These are phyloP conservation scores for Phragmatobia fuliginosa DNA, from an alignment of 2,888 invertebrate genomes.

Conservation along the genomic window DNA sequence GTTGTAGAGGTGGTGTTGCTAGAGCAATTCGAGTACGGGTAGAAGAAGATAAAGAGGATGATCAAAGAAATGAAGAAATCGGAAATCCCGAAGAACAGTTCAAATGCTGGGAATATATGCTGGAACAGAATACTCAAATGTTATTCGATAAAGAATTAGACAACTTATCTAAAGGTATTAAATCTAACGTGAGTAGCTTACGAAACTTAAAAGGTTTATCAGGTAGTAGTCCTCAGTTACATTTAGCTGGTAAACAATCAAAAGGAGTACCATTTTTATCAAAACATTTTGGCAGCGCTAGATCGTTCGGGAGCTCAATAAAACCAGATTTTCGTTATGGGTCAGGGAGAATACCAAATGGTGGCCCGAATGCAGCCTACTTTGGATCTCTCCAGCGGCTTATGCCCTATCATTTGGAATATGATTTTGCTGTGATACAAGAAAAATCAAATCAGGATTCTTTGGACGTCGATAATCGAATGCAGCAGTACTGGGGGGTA, in stretches of 20 bases:
- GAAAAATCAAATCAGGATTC: constrained; percentile 92
- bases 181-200: constrained; percentile 82
- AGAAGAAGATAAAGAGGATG: constrained; percentile 88
- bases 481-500: constrained; percentile 97
- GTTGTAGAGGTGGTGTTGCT: constrained; percentile 87
- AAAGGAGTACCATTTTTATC: constrained; percentile 87
- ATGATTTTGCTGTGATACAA: constrained; percentile 94
- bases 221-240: constrained; percentile 90
- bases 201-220: constrained; percentile 88
- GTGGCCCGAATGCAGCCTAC: constrained; percentile 95
- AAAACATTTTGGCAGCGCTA: constrained; percentile 92
- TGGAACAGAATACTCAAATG: constrained; percentile 95
- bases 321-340: constrained; percentile 87
- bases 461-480: constrained; percentile 92
- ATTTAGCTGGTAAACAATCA: constrained; percentile 75
- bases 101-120: constrained; percentile 97
- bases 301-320: constrained; percentile 90
- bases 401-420: constrained; percentile 93
- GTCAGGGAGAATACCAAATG: constrained; percentile 88
- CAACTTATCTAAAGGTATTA: constrained; percentile 89
- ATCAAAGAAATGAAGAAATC: constrained; percentile 72
- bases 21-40: constrained; percentile 88
- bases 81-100: constrained; percentile 93
- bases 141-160: constrained; percentile 95
- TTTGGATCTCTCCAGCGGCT: constrained; percentile 94